These are phyloP conservation scores for Parauchenoglanis ngamensis DNA, from an alignment of 2,797 vertebrate genomes.

Conservation along the genomic window DNA sequence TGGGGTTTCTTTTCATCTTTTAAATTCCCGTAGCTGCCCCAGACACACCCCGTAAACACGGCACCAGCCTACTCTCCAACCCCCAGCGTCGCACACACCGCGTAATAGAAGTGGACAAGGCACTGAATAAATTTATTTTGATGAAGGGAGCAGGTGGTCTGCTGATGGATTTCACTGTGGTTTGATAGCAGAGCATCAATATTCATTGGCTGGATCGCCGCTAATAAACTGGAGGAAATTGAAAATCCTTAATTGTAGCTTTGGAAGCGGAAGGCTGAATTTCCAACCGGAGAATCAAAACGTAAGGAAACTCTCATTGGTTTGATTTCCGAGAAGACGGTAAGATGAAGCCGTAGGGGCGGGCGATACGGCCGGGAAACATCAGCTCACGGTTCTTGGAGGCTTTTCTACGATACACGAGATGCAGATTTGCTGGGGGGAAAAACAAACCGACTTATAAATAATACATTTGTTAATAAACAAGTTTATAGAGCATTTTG, in stretches of 20 bases:
- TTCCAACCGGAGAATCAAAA: neutral
- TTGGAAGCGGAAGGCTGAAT: neutral
- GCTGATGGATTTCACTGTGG: neutral
- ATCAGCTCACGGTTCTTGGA: neutral
- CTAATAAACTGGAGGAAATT: neutral
- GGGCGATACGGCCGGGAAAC: neutral
- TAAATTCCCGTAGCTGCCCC: neutral
- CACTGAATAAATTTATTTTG: constrained; percentile 46
- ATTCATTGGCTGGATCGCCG: neutral
- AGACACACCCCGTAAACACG: constrained; percentile 11
- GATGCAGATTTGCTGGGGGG: neutral
- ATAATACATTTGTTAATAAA: neutral
- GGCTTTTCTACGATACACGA: neutral
- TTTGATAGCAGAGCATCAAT: constrained; percentile 25
- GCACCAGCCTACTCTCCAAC: constrained; percentile 37
- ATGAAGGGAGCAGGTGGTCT: constrained; percentile 45
- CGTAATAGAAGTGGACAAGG: constrained; percentile 35
- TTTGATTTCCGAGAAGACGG: neutral
- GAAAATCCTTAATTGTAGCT: neutral
- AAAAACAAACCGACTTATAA: neutral
- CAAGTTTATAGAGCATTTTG: neutral
- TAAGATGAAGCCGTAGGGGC: neutral
- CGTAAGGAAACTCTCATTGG: neutral
- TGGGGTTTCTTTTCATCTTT: neutral
- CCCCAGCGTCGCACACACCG: neutral